Evolutionary conservation across 1,140 invertebrate species (phyloP).

Genomic region (Drosophila kanapiae): DNA sequence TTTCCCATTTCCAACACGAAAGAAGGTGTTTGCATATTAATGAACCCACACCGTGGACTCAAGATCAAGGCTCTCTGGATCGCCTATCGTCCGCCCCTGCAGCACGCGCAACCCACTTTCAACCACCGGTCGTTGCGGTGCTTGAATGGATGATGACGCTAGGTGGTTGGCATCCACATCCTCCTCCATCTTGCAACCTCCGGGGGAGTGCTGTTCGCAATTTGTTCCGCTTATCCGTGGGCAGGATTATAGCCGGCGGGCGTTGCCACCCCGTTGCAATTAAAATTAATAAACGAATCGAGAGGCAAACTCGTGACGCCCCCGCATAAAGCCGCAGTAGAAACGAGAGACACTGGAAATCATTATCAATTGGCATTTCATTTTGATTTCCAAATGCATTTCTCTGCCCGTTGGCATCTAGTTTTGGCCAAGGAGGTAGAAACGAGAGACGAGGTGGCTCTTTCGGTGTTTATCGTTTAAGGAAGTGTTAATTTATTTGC

Average conservation of each 20-base stretch:
- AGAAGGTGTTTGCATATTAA: slow-evolving; percentile 5
- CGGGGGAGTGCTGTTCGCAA: slow-evolving; percentile 45
- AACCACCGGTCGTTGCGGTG: neutral
- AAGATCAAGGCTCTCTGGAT: slow-evolving; percentile 31
- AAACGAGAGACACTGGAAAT: slow-evolving; percentile 38
- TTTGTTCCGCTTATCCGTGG: slow-evolving; percentile 49
- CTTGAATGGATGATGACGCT: slow-evolving; percentile 1
- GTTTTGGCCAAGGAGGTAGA: neutral
- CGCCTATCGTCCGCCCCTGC: neutral
- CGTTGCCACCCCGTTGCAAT: slow-evolving; percentile 65
- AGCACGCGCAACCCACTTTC: slow-evolving; percentile 44
- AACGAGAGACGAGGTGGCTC: neutral
- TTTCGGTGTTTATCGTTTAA: slow-evolving; percentile 76
- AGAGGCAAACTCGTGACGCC: slow-evolving; percentile 59
- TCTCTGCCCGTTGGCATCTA: slow-evolving; percentile 7
- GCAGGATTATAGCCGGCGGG: slow-evolving; percentile 43
- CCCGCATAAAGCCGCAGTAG: slow-evolving; percentile 7
- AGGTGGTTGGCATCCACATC: slow-evolving; percentile 10
- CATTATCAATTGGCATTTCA: slow-evolving; percentile 56
- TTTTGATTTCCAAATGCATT: slow-evolving; percentile 49
- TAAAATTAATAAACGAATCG: slow-evolving; percentile 80
- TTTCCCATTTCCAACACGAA: no score
- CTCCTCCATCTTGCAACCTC: slow-evolving; percentile 5
- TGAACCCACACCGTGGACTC: neutral
- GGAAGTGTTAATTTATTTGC: slow-evolving; percentile 84